Evolutionary conservation across 2,888 invertebrate species (phyloP), one percentile per base, ranked within the genome.

Genomic region (Microplitis deprimator): DNA sequence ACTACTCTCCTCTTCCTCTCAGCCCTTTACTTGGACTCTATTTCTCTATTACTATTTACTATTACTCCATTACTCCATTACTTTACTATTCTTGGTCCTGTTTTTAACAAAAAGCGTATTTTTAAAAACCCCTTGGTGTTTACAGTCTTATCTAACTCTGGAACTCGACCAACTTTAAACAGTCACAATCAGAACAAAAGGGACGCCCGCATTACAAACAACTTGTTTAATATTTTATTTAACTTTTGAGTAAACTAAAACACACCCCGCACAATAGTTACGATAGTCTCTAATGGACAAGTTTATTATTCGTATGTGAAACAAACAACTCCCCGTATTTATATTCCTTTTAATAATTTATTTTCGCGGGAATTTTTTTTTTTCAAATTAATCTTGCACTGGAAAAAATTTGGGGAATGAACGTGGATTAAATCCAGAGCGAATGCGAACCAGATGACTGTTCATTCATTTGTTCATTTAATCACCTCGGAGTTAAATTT

Each of bases 161-260:
- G 38, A 29, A 29, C 20, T 13, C 59, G n/a, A 70, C 60, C 13
- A 60, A 70, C n/a, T 70, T 70, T 59, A 20, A 59, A n/a, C 69
- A 20, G 62, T 7, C 17, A 16, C 17, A 16, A 62, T 17, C 16
- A 62, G 17, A 62, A 62, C 62, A 62, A 62, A 16, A 62, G 62
- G 16, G 62, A 62, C 20, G 62, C 62, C 62, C 62, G 62, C 62
- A 62, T 62, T n/a, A 62, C 10, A 62, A 62, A 62, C 62, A 62
- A 50, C 50, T 13, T 50, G 10, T 50, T 50, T 50, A 29, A 50
- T 50, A 50, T 50, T 50, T 50, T 50, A 50, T 50, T 50, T 50
- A 50, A 50, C 50, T 50, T 50, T 6, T 3, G 50, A 50, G 13
- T 50, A 8, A 50, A 50, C 50, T 50, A 50, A 50, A 8, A 50